Conservation (phyloP, 2,888 invertebrate species). For the Ochlodes sylvanus region DNA sequence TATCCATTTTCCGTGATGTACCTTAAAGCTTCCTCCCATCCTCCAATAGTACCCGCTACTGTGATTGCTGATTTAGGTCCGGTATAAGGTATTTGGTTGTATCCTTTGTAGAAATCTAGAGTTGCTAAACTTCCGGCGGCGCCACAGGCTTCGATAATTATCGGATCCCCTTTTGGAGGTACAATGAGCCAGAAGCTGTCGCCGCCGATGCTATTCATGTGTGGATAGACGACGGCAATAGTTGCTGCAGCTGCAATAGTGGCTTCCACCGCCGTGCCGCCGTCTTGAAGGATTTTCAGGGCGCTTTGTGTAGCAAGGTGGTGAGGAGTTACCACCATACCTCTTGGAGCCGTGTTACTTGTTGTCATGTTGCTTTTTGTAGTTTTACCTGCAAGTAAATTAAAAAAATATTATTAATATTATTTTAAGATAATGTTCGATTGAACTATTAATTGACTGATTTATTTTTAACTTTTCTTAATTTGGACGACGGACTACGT, state of each 20-base stretch:
- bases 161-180: conserved; percentile 68
- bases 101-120: conserved; percentile 58
- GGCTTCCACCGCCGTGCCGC: conserved; percentile 77
- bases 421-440: background rate
- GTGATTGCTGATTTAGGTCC: conserved; percentile 71
- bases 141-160: conserved; percentile 75
- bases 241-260: conserved; percentile 76
- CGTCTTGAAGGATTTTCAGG: conserved; percentile 64
- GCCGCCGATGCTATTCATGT: conserved; percentile 76
- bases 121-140: conserved; percentile 68
- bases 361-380: conserved; percentile 48
- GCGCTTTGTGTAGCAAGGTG: conserved; percentile 76
- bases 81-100: conserved; percentile 59
- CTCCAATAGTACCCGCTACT: conserved; percentile 73
- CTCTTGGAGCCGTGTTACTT: conserved; percentile 61
- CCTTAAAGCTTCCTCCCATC: conserved; percentile 75
- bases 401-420: background rate
- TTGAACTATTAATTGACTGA: too few species aligned
- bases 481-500: too few species aligned
- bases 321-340: conserved; percentile 77
- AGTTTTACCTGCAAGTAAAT: conserved; percentile 8
- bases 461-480: too few species aligned
- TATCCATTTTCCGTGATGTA: conserved; percentile 72
- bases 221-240: conserved; percentile 72
- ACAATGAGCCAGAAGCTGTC: conserved; percentile 76